Percentiles rank a stretch among this genome's conserved stretches.
phyloP scores from a whole-genome alignment of 1,140 invertebrate genomes.

The Adelges cooleyi region DNA sequence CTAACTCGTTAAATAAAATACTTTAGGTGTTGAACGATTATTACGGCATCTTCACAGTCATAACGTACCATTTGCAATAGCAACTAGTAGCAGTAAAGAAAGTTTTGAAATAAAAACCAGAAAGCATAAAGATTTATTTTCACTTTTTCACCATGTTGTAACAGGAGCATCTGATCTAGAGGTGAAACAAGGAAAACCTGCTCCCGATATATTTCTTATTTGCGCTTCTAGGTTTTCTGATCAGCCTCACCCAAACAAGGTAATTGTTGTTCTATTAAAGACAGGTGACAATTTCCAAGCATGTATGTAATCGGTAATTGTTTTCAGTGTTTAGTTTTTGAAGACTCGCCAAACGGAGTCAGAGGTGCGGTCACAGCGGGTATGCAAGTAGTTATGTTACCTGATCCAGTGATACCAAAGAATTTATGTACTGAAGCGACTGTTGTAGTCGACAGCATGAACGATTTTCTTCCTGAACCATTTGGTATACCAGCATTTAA shows the following conservation, averaged over 20 bases:
- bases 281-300: neutral
- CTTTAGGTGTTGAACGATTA: constrained; percentile 69
- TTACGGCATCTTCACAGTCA: constrained; percentile 66
- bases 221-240: constrained; percentile 69
- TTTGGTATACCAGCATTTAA: constrained; percentile 69
- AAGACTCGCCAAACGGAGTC: constrained; percentile 85
- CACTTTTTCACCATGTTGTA: constrained; percentile 74
- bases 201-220: constrained; percentile 84
- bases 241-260: constrained; percentile 54
- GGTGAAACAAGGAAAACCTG: constrained; percentile 81
- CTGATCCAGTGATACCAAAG: constrained; percentile 54
- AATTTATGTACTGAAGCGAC: constrained; percentile 53
- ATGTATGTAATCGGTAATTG: neutral
- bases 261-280: constrained; percentile 35
- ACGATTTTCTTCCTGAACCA: constrained; percentile 69
- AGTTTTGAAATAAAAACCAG: constrained; percentile 18
- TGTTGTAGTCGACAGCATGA: constrained; percentile 56
- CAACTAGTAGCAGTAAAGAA: constrained; percentile 48
- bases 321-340: constrained; percentile 74
- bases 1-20: no score
- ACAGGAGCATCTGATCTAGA: constrained; percentile 75
- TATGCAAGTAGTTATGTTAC: constrained; percentile 83
- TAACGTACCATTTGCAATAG: constrained; percentile 72
- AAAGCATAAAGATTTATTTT: constrained; percentile 35
- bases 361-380: constrained; percentile 65